Percentiles rank a stretch among this genome's conserved stretches.
These are phyloP conservation scores for Cynocephalus volans DNA, from an alignment of 2,113 vertebrate species.

Conservation along the genomic window DNA sequence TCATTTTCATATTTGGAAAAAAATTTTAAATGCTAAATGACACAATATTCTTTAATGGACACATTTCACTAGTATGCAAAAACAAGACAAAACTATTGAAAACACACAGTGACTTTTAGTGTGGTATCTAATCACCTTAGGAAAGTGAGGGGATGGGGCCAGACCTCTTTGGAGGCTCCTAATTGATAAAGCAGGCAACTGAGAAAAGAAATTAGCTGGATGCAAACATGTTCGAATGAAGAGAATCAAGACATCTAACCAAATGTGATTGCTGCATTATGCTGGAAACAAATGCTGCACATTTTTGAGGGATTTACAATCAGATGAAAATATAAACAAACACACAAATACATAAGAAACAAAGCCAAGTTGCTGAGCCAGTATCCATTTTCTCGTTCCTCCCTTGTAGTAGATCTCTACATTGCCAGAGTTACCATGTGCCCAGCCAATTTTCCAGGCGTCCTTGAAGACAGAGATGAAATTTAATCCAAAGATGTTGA, in stretches of 20 bases:
- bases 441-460: neutral
- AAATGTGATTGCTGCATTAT: slow-evolving; percentile 14
- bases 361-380: neutral
- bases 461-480: neutral
- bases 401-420: neutral
- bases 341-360: neutral
- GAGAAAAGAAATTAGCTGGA: slow-evolving; percentile 55
- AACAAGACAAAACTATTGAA: slow-evolving; percentile 9
- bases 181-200: slow-evolving; percentile 26
- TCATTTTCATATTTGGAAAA: slow-evolving; percentile 8
- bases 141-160: slow-evolving; percentile 4
- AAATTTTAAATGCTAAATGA: neutral
- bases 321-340: neutral
- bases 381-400: neutral
- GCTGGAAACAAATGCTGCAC: neutral
- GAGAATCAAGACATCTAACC: neutral
- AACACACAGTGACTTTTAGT: slow-evolving; percentile 49
- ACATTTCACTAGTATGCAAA: neutral
- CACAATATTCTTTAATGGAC: neutral
- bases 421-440: neutral
- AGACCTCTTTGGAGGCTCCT: slow-evolving; percentile 42
- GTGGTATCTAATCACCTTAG: slow-evolving; percentile 57
- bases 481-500: neutral
- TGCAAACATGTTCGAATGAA: slow-evolving; percentile 38
- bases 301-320: neutral